Conservation (phyloP, 2,888 invertebrate genomes). For the Sinhomidia bicolor region DNA sequence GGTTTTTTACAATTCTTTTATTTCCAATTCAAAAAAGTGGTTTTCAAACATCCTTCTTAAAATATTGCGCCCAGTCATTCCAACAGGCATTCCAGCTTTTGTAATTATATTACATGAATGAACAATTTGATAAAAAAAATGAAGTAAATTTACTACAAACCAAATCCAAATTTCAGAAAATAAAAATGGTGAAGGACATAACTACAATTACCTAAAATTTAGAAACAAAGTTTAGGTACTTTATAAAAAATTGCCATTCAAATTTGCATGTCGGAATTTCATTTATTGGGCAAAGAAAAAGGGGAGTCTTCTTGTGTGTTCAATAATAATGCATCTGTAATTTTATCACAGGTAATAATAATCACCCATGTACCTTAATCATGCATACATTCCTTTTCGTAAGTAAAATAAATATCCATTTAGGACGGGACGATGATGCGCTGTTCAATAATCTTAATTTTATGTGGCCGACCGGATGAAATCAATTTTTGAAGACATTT, state of each 20-base stretch:
- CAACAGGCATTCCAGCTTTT: background rate
- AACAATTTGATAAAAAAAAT: background rate
- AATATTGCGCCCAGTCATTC: background rate
- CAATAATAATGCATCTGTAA: background rate
- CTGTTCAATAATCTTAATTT: conserved; percentile 12
- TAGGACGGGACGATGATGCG: background rate
- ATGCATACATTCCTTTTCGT: background rate
- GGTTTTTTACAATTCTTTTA: conserved; percentile 42
- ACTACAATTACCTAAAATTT: background rate
- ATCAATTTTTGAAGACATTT: conserved; percentile 65
- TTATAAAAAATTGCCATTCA: conserved; percentile 28
- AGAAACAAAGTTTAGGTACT: conserved; percentile 32
- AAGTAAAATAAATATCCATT: background rate
- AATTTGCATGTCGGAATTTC: conserved; percentile 50
- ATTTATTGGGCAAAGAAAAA: background rate
- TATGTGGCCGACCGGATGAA: conserved; percentile 64
- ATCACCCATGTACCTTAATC: background rate
- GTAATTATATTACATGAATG: conserved; percentile 6
- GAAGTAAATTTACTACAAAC: background rate
- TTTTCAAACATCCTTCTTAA: conserved; percentile 34
- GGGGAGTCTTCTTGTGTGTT: background rate
- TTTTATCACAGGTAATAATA: background rate
- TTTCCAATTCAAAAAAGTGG: conserved; percentile 60
- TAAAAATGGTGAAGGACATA: conserved; percentile 42
- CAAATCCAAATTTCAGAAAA: conserved; percentile 9